A percentile compares a stretch with the other conserved stretches of the same genome.
Evolutionary conservation across 2,797 vertebrate genomes (phyloP).

Genomic region (Sebastes diaconus): DNA sequence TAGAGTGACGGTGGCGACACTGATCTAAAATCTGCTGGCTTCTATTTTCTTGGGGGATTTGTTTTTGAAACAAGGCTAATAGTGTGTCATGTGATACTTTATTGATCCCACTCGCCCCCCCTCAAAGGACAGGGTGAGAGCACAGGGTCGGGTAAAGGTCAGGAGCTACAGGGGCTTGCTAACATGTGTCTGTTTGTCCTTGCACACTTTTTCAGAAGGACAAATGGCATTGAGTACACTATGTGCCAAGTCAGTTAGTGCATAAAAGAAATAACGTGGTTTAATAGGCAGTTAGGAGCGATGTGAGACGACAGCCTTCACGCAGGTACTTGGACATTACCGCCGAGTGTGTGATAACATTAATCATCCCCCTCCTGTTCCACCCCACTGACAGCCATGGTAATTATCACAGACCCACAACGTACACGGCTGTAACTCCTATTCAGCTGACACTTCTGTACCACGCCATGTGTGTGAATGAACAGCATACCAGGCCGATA

Average conservation of each 20-base stretch:
- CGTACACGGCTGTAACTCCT: constrained; percentile 48
- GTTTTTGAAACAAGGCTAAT: constrained; percentile 27
- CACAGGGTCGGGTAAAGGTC: not conserved
- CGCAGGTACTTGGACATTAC: constrained; percentile 55
- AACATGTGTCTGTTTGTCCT: not conserved
- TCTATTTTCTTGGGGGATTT: not conserved
- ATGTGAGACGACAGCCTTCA: constrained; percentile 19
- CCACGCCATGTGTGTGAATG: constrained; percentile 49
- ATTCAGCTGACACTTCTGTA: constrained; percentile 53
- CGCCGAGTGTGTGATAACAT: constrained; percentile 67
- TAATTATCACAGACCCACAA: constrained; percentile 66
- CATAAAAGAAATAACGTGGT: constrained; percentile 4
- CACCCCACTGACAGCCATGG: constrained; percentile 57
- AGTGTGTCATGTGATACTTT: constrained; percentile 20
- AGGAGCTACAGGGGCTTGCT: not conserved
- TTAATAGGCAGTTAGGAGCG: constrained; percentile 3
- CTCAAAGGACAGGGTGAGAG: not conserved
- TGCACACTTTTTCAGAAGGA: not conserved
- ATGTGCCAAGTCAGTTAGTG: not conserved
- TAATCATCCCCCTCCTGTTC: constrained; percentile 56
- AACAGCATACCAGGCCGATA: constrained; percentile 62
- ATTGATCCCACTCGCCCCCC: constrained; percentile 5
- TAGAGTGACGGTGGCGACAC: constrained; percentile 13
- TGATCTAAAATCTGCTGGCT: constrained; percentile 17
- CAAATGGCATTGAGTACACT: not conserved